phyloP scores from a whole-genome alignment of 1,140 invertebrate genomes.

The Scaptomyza montana region DNA sequence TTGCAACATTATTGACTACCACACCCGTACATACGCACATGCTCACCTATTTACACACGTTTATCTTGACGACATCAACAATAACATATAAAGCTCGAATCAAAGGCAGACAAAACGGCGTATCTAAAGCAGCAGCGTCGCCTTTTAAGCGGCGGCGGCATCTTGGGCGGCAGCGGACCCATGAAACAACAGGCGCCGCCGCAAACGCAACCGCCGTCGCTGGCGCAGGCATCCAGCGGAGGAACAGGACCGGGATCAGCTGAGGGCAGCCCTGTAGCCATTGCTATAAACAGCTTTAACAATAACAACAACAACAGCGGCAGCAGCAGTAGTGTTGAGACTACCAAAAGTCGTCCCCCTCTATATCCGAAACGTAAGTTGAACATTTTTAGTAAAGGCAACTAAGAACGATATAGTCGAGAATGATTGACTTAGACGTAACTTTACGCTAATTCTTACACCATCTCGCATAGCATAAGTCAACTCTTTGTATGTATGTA shows the following conservation, averaged over 20 bases:
- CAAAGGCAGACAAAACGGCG: constrained; percentile 65
- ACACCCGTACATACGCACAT: too few relatives aligned
- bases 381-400: constrained; percentile 49
- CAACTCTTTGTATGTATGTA: too few relatives aligned
- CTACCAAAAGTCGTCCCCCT: constrained; percentile 56
- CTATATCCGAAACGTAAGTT: constrained; percentile 74
- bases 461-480: too few relatives aligned
- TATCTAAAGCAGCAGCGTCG: constrained; percentile 73
- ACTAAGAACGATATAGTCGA: background rate
- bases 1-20: too few relatives aligned
- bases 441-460: too few relatives aligned
- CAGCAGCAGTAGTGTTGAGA: constrained; percentile 36
- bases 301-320: constrained; percentile 38
- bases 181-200: constrained; percentile 65
- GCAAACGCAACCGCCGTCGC: constrained; percentile 48
- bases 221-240: constrained; percentile 25
- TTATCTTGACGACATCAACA: constrained; percentile 28
- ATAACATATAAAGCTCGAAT: constrained; percentile 3
- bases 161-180: constrained; percentile 32
- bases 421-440: too few relatives aligned
- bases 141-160: constrained; percentile 65
- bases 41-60: constrained; percentile 12
- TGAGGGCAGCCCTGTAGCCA: constrained; percentile 41
- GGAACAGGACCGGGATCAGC: background rate
- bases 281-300: constrained; percentile 51